phyloP scores from a whole-genome alignment of 1,140 invertebrate species.

The Andrena cerasifolii region DNA sequence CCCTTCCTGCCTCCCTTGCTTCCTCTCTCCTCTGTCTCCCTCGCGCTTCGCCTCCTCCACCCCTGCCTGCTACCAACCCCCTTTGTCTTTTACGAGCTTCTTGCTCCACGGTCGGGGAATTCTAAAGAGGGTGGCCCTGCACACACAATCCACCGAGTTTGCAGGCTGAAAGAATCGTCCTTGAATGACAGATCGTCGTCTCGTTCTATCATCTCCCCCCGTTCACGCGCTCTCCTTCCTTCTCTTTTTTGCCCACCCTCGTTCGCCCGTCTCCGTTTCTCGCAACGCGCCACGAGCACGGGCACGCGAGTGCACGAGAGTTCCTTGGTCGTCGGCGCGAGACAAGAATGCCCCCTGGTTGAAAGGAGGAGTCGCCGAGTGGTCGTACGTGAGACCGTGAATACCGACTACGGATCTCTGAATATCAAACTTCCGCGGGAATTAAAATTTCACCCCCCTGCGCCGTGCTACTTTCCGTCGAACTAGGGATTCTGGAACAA shows the following conservation, averaged over 20 bases:
- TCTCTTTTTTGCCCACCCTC: neutral
- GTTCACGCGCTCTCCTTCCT: slow-evolving; percentile 7
- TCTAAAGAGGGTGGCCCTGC: slow-evolving; percentile 74
- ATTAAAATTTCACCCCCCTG: slow-evolving; percentile 41
- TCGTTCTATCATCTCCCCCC: slow-evolving; percentile 29
- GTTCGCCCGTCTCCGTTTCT: neutral
- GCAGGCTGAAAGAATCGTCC: slow-evolving; percentile 70
- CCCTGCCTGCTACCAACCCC: slow-evolving; percentile 58
- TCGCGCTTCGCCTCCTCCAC: slow-evolving; percentile 47
- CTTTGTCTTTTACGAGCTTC: slow-evolving; percentile 71
- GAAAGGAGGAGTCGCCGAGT: slow-evolving; percentile 38
- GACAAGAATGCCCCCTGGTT: slow-evolving; percentile 48
- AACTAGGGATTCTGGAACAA: neutral
- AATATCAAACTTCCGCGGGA: slow-evolving; percentile 51
- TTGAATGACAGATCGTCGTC: slow-evolving; percentile 65
- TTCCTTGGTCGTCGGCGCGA: slow-evolving; percentile 30
- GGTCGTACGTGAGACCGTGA: slow-evolving; percentile 43
- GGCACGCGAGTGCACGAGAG: slow-evolving; percentile 12
- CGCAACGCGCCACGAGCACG: neutral
- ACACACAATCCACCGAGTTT: slow-evolving; percentile 75
- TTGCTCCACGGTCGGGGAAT: slow-evolving; percentile 71
- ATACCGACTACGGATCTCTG: slow-evolving; percentile 26
- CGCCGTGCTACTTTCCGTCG: slow-evolving; percentile 24
- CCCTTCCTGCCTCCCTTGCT: slow-evolving; percentile 29
- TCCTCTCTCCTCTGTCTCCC: slow-evolving; percentile 19